Evolutionary conservation across 92 coral and sea anemone species (phyloP).

Genomic region (Actinostola sp.): DNA sequence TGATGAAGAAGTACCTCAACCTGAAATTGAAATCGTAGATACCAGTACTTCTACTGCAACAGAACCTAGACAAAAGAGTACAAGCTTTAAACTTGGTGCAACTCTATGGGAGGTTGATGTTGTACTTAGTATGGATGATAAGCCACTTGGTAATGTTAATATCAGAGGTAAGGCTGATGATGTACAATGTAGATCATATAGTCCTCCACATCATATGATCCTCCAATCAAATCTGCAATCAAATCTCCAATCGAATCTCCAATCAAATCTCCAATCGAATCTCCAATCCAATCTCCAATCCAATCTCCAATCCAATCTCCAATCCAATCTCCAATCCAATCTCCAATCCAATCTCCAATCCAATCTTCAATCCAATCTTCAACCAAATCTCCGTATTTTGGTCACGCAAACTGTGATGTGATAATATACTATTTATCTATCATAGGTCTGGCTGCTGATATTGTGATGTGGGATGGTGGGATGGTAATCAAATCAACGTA

Average conservation of each 20-base stretch:
- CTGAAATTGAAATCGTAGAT: background rate
- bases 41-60: background rate
- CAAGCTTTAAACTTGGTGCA: slow-evolving; percentile 75
- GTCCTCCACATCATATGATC: no score
- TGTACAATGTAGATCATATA: background rate
- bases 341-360: no score
- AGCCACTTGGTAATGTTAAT: slow-evolving; percentile 54
- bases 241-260: no score
- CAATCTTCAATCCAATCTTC: no score
- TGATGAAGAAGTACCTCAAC: slow-evolving; percentile 4
- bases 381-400: no score
- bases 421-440: no score
- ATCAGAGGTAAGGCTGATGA: slow-evolving; percentile 61
- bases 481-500: slow-evolving; percentile 74
- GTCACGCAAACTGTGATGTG: no score
- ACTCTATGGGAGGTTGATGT: slow-evolving; percentile 80
- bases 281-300: no score
- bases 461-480: slow-evolving; percentile 64
- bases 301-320: no score
- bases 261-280: no score
- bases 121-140: slow-evolving; percentile 43
- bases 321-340: no score
- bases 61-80: slow-evolving; percentile 9
- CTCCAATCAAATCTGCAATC: no score
- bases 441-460: slow-evolving; percentile 49